Evolutionary conservation across 30 jellyfish, hydroid and myxozoan species (phyloP).

Genomic region (Turritopsis dohrnii): DNA sequence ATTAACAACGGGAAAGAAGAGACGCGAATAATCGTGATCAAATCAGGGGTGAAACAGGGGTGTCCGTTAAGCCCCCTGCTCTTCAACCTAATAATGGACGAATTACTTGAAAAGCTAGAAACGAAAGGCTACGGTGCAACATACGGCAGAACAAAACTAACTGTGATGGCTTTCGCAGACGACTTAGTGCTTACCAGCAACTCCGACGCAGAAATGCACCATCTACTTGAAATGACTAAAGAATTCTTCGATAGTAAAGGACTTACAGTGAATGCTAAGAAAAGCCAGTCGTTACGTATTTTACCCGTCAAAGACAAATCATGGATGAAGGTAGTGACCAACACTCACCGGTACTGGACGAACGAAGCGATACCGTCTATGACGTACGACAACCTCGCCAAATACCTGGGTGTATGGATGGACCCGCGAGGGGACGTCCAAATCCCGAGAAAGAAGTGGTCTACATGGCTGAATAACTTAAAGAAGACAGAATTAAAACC

Average conservation of each 20-base stretch:
- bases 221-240: background rate
- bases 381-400: background rate
- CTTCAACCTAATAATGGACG: slow-evolving; percentile 2
- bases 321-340: background rate
- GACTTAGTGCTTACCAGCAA: background rate
- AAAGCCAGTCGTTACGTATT: background rate
- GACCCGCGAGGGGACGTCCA: slow-evolving; percentile 6
- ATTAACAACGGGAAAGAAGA: background rate
- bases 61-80: slow-evolving; percentile 13
- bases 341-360: background rate
- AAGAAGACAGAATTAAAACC: background rate
- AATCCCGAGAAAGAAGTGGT: background rate
- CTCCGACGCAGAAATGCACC: background rate
- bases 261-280: background rate
- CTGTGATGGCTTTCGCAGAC: slow-evolving; percentile 12
- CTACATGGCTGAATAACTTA: background rate
- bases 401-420: slow-evolving; percentile 6
- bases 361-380: background rate
- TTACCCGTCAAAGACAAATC: background rate
- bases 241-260: background rate
- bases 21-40: background rate
- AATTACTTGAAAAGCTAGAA: background rate
- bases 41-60: slow-evolving; percentile 9
- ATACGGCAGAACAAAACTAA: background rate
- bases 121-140: slow-evolving; percentile 8